Conservation (phyloP, 2,797 vertebrate species). For the Micropoecilia bifurca region DNA sequence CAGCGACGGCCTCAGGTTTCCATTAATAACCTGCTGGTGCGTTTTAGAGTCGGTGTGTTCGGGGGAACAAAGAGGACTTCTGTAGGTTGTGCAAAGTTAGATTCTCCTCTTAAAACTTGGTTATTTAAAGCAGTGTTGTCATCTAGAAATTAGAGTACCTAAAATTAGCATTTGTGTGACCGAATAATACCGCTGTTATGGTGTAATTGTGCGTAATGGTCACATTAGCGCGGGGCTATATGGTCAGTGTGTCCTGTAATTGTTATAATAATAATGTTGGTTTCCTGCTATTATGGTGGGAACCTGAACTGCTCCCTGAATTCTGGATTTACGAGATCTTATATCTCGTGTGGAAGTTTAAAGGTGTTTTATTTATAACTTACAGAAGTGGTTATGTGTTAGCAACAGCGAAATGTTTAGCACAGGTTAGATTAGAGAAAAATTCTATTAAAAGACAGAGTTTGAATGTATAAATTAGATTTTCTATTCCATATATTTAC, state of each 20-base stretch:
- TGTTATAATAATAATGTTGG: slow-evolving; percentile 64
- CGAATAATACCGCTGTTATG: slow-evolving; percentile 52
- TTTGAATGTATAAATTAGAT: neutral
- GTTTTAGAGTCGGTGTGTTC: slow-evolving; percentile 23
- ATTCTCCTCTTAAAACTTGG: slow-evolving; percentile 35
- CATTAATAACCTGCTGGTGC: slow-evolving; percentile 25
- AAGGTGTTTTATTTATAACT: neutral
- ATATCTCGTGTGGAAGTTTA: neutral
- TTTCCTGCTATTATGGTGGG: slow-evolving; percentile 72
- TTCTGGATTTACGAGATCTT: neutral
- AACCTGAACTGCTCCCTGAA: slow-evolving; percentile 18
- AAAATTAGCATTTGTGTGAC: slow-evolving; percentile 59
- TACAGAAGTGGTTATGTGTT: neutral
- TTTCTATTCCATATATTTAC: neutral
- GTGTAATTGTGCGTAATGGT: slow-evolving; percentile 66
- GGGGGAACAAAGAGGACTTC: slow-evolving; percentile 46
- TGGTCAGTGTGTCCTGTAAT: slow-evolving; percentile 52
- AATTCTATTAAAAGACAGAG: neutral
- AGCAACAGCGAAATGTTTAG: neutral
- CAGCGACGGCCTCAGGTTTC: slow-evolving; percentile 14
- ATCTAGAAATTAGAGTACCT: slow-evolving; percentile 49
- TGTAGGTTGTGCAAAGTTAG: slow-evolving; percentile 26
- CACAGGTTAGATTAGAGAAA: neutral
- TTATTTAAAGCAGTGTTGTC: slow-evolving; percentile 51
- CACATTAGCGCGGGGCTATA: slow-evolving; percentile 55